Conservation (phyloP, 2,797 vertebrate species). For the Platyrinchus mystaceus region DNA sequence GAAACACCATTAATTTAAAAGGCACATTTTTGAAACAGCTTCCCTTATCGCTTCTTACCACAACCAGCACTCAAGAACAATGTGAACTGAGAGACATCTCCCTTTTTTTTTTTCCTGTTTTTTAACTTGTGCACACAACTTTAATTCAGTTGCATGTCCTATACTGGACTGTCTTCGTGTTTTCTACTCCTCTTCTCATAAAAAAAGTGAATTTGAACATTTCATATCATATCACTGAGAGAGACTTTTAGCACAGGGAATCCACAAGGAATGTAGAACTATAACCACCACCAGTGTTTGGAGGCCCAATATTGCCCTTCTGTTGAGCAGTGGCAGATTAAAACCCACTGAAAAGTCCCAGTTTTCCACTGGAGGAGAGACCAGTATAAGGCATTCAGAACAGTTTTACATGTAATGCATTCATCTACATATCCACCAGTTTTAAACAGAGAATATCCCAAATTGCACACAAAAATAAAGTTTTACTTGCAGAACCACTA, state of each 20-base stretch:
- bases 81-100: neutral
- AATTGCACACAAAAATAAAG: neutral
- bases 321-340: neutral
- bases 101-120: neutral
- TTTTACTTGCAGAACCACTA: neutral
- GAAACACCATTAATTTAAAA: conserved; percentile 16
- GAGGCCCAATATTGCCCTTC: neutral
- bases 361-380: neutral
- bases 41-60: neutral
- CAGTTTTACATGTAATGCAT: neutral
- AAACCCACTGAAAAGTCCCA: neutral
- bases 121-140: neutral
- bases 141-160: neutral
- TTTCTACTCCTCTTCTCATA: neutral
- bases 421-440: neutral
- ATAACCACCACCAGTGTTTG: neutral
- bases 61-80: neutral
- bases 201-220: neutral
- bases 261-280: neutral
- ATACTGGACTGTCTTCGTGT: neutral
- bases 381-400: neutral
- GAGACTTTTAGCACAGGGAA: neutral
- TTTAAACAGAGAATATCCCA: neutral
- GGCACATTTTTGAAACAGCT: neutral
- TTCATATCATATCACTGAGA: neutral